Percentiles rank a stretch among this genome's conserved stretches.
phyloP scores from a whole-genome alignment of 2,888 invertebrate genomes.

The Acronicta alni region DNA sequence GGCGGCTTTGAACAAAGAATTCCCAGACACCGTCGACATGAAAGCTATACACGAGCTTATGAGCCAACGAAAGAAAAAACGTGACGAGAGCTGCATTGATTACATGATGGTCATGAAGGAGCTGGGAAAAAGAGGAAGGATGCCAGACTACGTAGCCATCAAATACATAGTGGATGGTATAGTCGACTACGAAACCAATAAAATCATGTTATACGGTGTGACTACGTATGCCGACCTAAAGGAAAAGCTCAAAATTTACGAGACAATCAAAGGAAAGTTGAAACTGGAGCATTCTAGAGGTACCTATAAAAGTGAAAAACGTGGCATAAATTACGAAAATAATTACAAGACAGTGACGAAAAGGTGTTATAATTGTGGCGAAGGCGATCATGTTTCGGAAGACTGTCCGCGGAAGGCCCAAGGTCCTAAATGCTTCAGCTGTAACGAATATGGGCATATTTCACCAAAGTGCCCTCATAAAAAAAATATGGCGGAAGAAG shows the following conservation, averaged over 20 bases:
- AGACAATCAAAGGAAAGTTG: slow-evolving; percentile 21
- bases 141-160: too few relatives aligned
- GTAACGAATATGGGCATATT: slow-evolving; percentile 18
- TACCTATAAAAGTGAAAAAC: too few relatives aligned
- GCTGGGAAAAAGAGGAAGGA: too few relatives aligned
- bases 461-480: slow-evolving; percentile 2
- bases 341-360: too few relatives aligned
- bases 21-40: slow-evolving; percentile 14
- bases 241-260: slow-evolving; percentile 48
- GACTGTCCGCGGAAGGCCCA: slow-evolving; percentile 4
- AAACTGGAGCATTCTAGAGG: too few relatives aligned
- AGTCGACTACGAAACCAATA: slow-evolving; percentile 37
- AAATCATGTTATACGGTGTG: slow-evolving; percentile 47
- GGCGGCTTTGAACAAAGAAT: slow-evolving; percentile 7
- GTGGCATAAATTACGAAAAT: too few relatives aligned
- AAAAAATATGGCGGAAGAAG: too few relatives aligned
- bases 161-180: too few relatives aligned
- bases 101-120: slow-evolving; percentile 28
- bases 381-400: neutral
- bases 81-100: slow-evolving; percentile 26
- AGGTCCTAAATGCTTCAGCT: slow-evolving; percentile 16
- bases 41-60: slow-evolving; percentile 30
- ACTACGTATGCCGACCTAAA: slow-evolving; percentile 42
- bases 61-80: slow-evolving; percentile 16
- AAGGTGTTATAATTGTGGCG: slow-evolving; percentile 13